Evolutionary conservation across 2,888 invertebrate species (phyloP), one percentile per base, ranked within the genome.

Genomic region (Papilio protenor): DNA sequence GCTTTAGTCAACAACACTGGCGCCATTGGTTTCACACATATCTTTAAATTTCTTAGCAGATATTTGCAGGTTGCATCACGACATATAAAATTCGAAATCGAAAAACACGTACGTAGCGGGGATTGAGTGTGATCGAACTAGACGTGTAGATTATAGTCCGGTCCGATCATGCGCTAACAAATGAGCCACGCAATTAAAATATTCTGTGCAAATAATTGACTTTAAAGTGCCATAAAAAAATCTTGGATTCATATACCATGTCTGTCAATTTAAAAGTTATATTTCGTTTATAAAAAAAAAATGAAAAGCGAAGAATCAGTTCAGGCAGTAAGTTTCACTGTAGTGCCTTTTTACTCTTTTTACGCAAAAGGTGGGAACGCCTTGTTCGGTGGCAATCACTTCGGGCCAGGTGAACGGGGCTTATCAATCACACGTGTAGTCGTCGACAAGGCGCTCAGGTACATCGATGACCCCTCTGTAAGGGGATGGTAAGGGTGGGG

Each of bases 401-500:
- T 61, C 23, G 14, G 27, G 1, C 61, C 61, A 61, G 61, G 27
- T 61, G 27, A 61, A 27, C 27, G 55, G 49, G 27, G 71, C 83
- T 82, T 87, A 92, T 93, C 92, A 89, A 92, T 94, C 93, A 92
- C 85, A 79, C 84, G 84, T 89, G 90, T 90, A 88, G 89, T 89
- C 87, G 92, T 93, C 93, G 92, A 90, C 91, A 89, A 89, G 90
- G 89, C 86, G 91, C 91, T 91, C 87, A 83, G 83, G 82, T 82
- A 83, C 83, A 84, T n/a, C n/a, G 66, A n/a, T 12, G 40, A 11
- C 12, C n/a, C n/a, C n/a, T 45, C 40, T n/a, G 12, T 1, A 8
- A 21, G 33, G 40, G 40, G 16, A 64, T 40, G 40, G 33, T 8
- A 10, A 27, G 14, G 33, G 61, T 1, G 11, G 33, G 33, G 33